Evolutionary conservation across 37 sponge, comb jelly and placozoan species (phyloP).

Genomic region (Amphimedon queenslandica): DNA sequence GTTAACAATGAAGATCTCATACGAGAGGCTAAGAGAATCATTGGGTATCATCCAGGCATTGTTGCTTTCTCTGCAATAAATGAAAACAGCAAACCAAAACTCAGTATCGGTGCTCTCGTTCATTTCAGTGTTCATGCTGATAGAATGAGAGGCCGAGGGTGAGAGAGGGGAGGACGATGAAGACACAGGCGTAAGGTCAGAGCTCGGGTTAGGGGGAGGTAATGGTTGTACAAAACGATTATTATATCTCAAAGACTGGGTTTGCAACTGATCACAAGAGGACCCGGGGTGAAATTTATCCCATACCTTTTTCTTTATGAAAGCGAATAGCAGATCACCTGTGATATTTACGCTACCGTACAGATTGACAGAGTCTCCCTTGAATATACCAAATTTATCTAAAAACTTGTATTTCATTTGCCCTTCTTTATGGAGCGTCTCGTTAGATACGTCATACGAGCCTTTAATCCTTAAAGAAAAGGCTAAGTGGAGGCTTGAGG

Average conservation of each 20-base stretch:
- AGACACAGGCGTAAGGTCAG: not conserved
- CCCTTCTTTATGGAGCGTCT: not conserved
- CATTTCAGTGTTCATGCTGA: not conserved
- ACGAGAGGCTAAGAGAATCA: not conserved
- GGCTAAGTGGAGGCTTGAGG: no score
- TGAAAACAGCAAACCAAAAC: slow-evolving; percentile 30
- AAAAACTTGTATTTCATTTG: not conserved
- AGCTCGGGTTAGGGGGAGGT: not conserved
- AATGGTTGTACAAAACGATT: not conserved
- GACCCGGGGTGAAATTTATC: not conserved
- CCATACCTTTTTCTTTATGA: not conserved
- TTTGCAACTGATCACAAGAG: not conserved
- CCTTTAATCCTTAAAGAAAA: no score
- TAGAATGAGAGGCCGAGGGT: not conserved
- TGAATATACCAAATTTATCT: not conserved
- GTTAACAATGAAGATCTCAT: slow-evolving; percentile 51
- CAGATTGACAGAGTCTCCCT: not conserved
- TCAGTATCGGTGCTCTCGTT: slow-evolving; percentile 21
- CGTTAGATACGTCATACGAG: no score
- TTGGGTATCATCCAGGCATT: not conserved
- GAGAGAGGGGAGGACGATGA: not conserved
- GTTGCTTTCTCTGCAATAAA: slow-evolving; percentile 9
- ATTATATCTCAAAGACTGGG: not conserved
- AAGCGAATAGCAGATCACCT: not conserved
- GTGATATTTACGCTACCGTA: not conserved